phyloP scores from a whole-genome alignment of 2,797 vertebrate genomes.

The Heliangelus exortis region DNA sequence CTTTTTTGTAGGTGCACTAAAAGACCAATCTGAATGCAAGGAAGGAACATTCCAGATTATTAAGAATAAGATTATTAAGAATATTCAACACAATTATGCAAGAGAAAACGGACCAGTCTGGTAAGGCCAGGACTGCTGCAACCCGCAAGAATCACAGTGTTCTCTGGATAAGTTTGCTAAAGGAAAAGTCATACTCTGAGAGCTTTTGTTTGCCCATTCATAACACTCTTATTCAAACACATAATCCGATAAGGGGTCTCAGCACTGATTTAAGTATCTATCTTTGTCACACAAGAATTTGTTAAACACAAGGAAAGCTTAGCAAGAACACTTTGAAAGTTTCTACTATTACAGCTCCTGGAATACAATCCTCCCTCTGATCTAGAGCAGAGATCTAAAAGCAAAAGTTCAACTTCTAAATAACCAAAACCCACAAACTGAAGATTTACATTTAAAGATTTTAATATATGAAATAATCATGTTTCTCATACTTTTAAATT shows the following conservation, averaged over 20 bases:
- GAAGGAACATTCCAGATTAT: background rate
- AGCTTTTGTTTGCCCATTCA: conserved; percentile 9
- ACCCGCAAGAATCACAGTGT: background rate
- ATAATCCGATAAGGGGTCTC: background rate
- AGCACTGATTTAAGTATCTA: background rate
- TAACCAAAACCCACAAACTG: background rate
- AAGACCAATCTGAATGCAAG: background rate
- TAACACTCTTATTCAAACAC: background rate
- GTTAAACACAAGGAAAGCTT: conserved; percentile 12
- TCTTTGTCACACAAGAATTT: background rate
- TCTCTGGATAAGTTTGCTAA: background rate
- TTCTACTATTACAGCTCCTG: conserved; percentile 42
- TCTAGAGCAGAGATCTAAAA: conserved; percentile 34
- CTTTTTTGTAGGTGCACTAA: background rate
- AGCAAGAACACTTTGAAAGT: conserved; percentile 26
- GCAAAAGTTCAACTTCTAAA: conserved; percentile 27
- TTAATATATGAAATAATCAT: background rate
- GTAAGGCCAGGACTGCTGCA: background rate
- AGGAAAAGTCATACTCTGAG: background rate
- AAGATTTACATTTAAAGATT: background rate
- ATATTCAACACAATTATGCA: background rate
- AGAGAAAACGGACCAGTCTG: background rate
- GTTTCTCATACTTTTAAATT: background rate
- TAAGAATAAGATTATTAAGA: background rate
- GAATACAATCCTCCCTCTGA: background rate